phyloP scores from a whole-genome alignment of 2,113 vertebrate species.

The Onychorhynchus coronatus region DNA sequence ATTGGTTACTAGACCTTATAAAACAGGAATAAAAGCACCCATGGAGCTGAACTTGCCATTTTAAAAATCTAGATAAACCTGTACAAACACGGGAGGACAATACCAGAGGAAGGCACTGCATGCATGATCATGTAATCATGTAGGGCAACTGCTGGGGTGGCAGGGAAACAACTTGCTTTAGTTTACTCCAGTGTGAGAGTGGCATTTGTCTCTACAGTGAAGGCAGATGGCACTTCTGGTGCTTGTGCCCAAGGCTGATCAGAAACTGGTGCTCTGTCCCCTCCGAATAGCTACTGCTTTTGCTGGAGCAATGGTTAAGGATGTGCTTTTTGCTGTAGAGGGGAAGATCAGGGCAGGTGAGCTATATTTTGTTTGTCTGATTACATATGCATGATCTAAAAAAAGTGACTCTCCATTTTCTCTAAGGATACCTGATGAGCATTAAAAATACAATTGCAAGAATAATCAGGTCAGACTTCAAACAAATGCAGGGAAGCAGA shows the following conservation, averaged over 20 bases:
- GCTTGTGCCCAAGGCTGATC: background rate
- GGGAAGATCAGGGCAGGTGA: constrained; percentile 25
- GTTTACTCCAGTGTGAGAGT: background rate
- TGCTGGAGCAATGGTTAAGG: background rate
- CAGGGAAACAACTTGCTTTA: background rate
- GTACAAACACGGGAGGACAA: background rate
- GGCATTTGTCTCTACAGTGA: background rate
- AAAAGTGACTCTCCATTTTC: constrained; percentile 40
- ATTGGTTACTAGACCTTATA: background rate
- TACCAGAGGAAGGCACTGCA: background rate
- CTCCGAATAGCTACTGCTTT: background rate
- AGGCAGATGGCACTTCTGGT: background rate
- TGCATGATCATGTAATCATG: background rate
- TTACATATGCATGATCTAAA: constrained; percentile 45
- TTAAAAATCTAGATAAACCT: background rate
- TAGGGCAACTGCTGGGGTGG: background rate
- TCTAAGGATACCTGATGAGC: constrained; percentile 51
- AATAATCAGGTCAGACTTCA: constrained; percentile 62
- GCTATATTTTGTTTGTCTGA: constrained; percentile 47
- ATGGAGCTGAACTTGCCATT: background rate
- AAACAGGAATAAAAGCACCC: background rate
- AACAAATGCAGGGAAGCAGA: constrained; percentile 38
- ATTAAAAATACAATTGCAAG: constrained; percentile 60
- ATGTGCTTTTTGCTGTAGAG: background rate
- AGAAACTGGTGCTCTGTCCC: background rate